Percentiles rank a stretch among this genome's conserved stretches.
Conservation (phyloP, 2,888 invertebrate species). For the Tipula unca region DNA sequence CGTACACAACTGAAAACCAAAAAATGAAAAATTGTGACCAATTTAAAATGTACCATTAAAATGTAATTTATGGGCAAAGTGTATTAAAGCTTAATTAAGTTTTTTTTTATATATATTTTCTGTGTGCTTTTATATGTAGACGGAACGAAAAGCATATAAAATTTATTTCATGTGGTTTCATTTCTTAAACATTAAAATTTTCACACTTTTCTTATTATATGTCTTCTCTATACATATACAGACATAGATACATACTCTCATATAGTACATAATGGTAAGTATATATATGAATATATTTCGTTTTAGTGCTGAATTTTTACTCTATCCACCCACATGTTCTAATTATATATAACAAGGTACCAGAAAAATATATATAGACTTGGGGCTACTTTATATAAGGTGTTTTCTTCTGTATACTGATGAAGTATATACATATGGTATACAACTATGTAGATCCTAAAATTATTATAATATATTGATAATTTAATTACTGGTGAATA, state of each 20-base stretch:
- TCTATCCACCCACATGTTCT: neutral
- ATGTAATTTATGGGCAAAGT: neutral
- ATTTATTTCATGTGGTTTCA: slow-evolving; percentile 1
- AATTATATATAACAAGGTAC: neutral
- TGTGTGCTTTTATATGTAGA: neutral
- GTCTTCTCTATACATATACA: neutral
- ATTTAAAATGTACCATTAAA: slow-evolving; percentile 14
- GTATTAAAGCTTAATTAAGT: slow-evolving; percentile 8
- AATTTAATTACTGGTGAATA: neutral
- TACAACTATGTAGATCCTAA: neutral
- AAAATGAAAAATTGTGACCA: slow-evolving; percentile 14
- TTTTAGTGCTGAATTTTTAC: neutral
- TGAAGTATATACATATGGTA: neutral
- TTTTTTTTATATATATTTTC: neutral
- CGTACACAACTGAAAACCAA: neutral
- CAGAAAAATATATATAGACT: neutral
- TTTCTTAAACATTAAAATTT: neutral
- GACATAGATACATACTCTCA: neutral
- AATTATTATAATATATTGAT: neutral
- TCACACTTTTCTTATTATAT: neutral
- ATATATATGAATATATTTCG: neutral
- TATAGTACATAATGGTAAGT: neutral
- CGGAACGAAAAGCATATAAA: neutral
- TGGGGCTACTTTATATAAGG: neutral
- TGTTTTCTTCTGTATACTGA: neutral